Evolutionary conservation across 2,888 invertebrate genomes (phyloP).

Genomic region (Meiosimyza platycephala): DNA sequence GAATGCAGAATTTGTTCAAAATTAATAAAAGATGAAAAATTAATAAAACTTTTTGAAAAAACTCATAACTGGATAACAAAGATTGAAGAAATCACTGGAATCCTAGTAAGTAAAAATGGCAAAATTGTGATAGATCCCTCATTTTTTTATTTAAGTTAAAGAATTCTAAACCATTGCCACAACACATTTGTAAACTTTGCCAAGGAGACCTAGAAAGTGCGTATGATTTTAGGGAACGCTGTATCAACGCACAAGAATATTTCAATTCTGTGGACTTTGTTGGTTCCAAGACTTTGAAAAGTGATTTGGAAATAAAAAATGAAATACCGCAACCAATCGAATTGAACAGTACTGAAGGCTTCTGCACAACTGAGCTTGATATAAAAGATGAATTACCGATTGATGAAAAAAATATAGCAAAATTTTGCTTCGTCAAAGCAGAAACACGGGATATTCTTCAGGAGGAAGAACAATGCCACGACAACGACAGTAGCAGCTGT

Average conservation of each 20-base stretch:
- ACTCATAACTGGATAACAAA: too few species aligned
- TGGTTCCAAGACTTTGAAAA: neutral
- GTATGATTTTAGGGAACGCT: slow-evolving; percentile 50
- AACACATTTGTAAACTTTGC: too few species aligned
- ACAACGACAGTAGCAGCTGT: neutral
- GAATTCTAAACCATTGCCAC: too few species aligned
- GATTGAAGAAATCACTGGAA: too few species aligned
- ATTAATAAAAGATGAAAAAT: too few species aligned
- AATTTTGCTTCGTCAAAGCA: neutral
- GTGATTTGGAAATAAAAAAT: neutral
- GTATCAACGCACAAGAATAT: slow-evolving; percentile 48
- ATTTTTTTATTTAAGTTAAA: too few species aligned
- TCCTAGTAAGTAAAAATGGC: too few species aligned
- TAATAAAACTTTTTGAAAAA: too few species aligned
- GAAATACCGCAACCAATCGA: neutral
- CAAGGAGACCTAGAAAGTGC: slow-evolving; percentile 47
- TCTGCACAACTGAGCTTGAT: neutral
- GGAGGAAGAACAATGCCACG: neutral
- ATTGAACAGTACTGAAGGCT: too few species aligned
- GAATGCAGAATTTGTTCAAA: too few species aligned
- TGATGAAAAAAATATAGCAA: neutral
- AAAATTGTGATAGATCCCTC: too few species aligned
- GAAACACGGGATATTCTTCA: neutral
- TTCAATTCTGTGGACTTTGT: slow-evolving; percentile 32
- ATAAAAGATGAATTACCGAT: neutral